Percentiles rank a stretch among this genome's conserved stretches.
Conservation (phyloP, 2,888 invertebrate genomes). For the Allacma fusca region DNA sequence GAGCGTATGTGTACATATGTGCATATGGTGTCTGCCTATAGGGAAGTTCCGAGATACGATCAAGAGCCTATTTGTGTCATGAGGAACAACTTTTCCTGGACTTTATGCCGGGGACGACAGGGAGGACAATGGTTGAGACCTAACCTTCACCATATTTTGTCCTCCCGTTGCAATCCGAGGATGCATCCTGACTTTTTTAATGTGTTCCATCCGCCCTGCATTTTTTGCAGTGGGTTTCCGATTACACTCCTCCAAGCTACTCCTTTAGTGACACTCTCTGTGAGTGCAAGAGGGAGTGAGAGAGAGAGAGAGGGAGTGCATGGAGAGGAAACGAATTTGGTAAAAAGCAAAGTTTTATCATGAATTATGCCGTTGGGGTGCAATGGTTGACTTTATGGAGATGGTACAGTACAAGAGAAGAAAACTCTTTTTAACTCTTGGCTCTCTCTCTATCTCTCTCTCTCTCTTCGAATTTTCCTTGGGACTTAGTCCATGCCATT, state of each 20-base stretch:
- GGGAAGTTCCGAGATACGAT: too few species aligned
- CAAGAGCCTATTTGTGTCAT: not conserved
- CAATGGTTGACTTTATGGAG: not conserved
- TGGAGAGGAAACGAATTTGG: slow-evolving; percentile 9
- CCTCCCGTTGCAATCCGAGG: not conserved
- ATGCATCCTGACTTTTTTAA: slow-evolving; percentile 14
- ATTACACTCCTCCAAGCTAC: too few species aligned
- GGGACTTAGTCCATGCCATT: not conserved
- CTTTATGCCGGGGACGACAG: not conserved
- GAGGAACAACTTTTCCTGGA: slow-evolving; percentile 9
- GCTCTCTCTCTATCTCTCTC: too few species aligned
- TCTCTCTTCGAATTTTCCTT: too few species aligned
- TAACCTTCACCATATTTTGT: not conserved
- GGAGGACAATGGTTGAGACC: not conserved
- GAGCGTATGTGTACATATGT: too few species aligned
- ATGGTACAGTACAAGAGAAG: not conserved
- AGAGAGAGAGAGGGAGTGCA: not conserved
- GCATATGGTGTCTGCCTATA: too few species aligned
- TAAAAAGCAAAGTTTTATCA: slow-evolving; percentile 16
- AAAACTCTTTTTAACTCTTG: not conserved
- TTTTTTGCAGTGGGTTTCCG: not conserved
- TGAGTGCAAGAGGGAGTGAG: not conserved
- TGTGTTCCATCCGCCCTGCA: slow-evolving; percentile 12
- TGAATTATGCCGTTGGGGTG: not conserved
- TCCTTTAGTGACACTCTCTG: not conserved